phyloP scores from a whole-genome alignment of 2,888 invertebrate species.

The Eupithecia subfuscata region DNA sequence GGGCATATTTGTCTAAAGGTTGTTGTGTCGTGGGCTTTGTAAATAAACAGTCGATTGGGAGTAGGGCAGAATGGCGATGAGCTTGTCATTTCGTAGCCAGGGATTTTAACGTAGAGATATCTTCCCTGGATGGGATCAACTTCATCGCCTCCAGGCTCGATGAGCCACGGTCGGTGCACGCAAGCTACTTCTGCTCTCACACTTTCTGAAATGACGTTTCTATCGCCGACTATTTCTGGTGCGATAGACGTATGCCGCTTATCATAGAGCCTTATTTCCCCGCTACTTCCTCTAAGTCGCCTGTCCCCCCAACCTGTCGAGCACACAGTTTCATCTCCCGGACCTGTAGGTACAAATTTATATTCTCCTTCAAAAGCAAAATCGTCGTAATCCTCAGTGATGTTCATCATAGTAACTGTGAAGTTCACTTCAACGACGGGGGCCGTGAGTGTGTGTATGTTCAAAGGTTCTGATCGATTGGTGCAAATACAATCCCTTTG shows the following conservation, averaged over 20 bases:
- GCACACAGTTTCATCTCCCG: slow-evolving; percentile 84
- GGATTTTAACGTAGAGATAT: slow-evolving; percentile 88
- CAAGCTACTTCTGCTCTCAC: slow-evolving; percentile 84
- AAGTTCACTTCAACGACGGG: slow-evolving; percentile 89
- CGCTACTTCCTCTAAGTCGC: slow-evolving; percentile 87
- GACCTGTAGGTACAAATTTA: slow-evolving; percentile 85
- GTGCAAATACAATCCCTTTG: slow-evolving; percentile 90
- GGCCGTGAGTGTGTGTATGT: slow-evolving; percentile 87
- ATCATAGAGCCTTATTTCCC: slow-evolving; percentile 88
- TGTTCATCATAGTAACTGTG: slow-evolving; percentile 90
- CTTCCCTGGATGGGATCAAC: slow-evolving; percentile 84
- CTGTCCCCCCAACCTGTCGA: slow-evolving; percentile 87
- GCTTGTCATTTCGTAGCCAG: slow-evolving; percentile 84
- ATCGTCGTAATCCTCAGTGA: slow-evolving; percentile 91
- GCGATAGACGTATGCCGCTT: slow-evolving; percentile 78
- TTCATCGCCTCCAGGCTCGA: slow-evolving; percentile 90
- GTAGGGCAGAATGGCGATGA: slow-evolving; percentile 85
- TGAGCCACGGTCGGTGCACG: slow-evolving; percentile 90
- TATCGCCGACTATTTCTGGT: slow-evolving; percentile 77
- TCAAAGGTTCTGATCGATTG: slow-evolving; percentile 86
- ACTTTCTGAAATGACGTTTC: slow-evolving; percentile 81
- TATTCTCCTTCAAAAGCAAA: slow-evolving; percentile 91
- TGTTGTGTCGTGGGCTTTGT: slow-evolving; percentile 87
- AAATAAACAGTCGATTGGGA: slow-evolving; percentile 88
- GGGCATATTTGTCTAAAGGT: slow-evolving; percentile 88